phyloP scores from a whole-genome alignment of 2,113 vertebrate species.

The Dicentrarchus labrax region DNA sequence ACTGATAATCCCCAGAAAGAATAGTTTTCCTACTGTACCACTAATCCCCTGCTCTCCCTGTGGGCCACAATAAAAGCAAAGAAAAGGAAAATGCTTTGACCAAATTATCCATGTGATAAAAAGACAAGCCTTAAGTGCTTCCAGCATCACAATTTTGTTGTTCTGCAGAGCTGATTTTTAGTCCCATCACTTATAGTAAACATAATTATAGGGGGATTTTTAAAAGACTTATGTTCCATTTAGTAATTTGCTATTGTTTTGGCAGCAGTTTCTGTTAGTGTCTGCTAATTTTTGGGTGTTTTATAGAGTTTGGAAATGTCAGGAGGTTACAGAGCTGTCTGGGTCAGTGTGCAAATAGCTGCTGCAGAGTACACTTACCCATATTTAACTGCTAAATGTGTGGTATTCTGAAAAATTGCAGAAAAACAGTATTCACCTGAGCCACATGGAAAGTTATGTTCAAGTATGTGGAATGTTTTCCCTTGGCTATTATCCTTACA shows the following conservation, averaged over 20 bases:
- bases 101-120: conserved; percentile 26
- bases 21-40: neutral
- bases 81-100: neutral
- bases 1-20: conserved; percentile 14
- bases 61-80: conserved; percentile 15
- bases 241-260: conserved; percentile 27
- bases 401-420: too few relatives aligned
- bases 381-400: too few relatives aligned
- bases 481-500: neutral
- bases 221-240: conserved; percentile 21
- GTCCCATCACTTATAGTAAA: neutral
- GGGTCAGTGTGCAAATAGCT: conserved; percentile 5
- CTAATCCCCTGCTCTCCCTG: conserved; percentile 14
- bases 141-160: conserved; percentile 1
- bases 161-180: conserved; percentile 12
- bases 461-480: neutral
- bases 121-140: conserved; percentile 13
- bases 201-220: conserved; percentile 4
- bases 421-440: neutral
- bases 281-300: conserved; percentile 5
- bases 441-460: neutral
- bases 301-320: conserved; percentile 13
- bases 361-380: too few relatives aligned
- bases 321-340: neutral
- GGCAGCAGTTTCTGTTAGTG: conserved; percentile 8